A percentile compares a stretch with the other conserved stretches of the same genome.
Conservation (phyloP, 2,888 invertebrate genomes). For the Orgyia antiqua region DNA sequence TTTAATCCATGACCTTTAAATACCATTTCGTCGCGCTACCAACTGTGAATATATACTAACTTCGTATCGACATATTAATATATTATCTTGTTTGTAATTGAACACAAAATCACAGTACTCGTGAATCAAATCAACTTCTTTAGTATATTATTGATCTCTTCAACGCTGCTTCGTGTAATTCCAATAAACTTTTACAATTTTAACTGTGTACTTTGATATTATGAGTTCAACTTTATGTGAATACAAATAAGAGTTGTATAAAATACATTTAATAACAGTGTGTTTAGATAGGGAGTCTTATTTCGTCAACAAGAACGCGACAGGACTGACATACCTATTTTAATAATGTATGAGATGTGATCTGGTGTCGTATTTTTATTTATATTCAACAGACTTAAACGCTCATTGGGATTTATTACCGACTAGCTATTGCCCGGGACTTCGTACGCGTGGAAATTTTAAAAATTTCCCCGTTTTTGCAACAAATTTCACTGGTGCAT, state of each 20-base stretch:
- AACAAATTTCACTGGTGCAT: no score
- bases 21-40: no score
- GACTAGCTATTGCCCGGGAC: no score
- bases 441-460: no score
- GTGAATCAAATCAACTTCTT: constrained; percentile 54
- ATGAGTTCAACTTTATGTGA: constrained; percentile 17
- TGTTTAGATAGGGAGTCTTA: constrained; percentile 23
- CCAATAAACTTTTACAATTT: constrained; percentile 39
- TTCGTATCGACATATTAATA: constrained; percentile 10
- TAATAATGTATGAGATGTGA: constrained; percentile 41
- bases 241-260: rapidly evolving
- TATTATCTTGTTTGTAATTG: constrained; percentile 23
- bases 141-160: constrained; percentile 56
- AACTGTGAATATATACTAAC: no score
- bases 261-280: neutral
- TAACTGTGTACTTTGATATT: constrained; percentile 1
- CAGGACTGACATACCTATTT: constrained; percentile 35
- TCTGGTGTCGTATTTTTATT: constrained; percentile 29
- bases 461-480: no score
- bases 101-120: constrained; percentile 27
- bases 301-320: constrained; percentile 40
- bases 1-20: no score
- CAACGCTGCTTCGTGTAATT: constrained; percentile 47
- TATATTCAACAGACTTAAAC: constrained; percentile 18
- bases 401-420: constrained; percentile 18